Percentiles rank a stretch among this genome's conserved stretches.
phyloP scores from a whole-genome alignment of 2,113 vertebrate genomes.

The Centropus bengalensis region DNA sequence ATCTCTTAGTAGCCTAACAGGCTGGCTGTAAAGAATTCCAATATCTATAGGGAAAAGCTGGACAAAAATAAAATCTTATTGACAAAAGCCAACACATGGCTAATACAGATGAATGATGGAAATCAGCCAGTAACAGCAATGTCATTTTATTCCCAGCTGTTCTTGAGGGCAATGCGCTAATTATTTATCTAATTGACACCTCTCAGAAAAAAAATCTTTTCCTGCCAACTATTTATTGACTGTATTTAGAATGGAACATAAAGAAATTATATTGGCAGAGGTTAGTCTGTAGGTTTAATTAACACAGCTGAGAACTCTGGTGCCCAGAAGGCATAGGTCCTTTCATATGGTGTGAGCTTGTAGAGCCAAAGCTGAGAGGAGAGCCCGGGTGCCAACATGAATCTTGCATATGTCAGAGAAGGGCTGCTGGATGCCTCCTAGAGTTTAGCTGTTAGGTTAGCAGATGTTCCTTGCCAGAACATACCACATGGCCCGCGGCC shows the following conservation, averaged over 20 bases:
- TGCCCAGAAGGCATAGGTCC: background rate
- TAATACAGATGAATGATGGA: background rate
- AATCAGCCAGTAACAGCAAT: background rate
- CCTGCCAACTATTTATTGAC: background rate
- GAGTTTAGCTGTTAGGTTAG: background rate
- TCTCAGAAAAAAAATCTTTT: background rate
- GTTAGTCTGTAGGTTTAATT: constrained; percentile 25
- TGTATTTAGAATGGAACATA: background rate
- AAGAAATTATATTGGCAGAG: constrained; percentile 3
- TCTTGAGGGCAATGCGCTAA: background rate
- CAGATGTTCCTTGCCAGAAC: background rate
- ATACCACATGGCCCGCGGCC: background rate
- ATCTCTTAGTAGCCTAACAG: background rate
- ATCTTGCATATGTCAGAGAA: background rate
- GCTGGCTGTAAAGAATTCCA: background rate
- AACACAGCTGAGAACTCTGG: background rate
- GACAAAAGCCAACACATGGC: background rate
- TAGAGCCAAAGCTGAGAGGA: background rate
- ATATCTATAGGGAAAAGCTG: background rate
- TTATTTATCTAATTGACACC: background rate
- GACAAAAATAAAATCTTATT: constrained; percentile 14
- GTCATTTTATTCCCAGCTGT: background rate
- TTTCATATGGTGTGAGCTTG: background rate
- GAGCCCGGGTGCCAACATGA: rapidly evolving
- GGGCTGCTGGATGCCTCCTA: background rate